These are phyloP conservation scores for Thunnus albacares DNA, from an alignment of 2,797 vertebrate species.

Conservation along the genomic window DNA sequence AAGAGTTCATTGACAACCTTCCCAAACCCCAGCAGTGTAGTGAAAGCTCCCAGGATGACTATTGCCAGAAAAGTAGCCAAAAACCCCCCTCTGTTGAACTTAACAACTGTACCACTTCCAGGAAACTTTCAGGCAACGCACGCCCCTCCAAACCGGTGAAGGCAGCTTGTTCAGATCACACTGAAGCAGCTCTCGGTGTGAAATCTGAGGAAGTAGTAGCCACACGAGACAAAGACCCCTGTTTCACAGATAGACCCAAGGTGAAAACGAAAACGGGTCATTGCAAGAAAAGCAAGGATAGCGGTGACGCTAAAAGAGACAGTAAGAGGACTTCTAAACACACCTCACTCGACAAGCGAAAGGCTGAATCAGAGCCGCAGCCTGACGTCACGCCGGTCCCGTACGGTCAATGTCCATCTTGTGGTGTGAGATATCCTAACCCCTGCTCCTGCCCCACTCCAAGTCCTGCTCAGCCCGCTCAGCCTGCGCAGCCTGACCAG, in stretches of 20 bases:
- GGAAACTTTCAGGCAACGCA: conserved; percentile 78
- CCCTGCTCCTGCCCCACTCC: conserved; percentile 56
- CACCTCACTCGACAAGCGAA: conserved; percentile 75
- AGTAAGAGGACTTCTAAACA: conserved; percentile 66
- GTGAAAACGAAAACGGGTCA: conserved; percentile 88
- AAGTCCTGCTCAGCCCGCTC: conserved; percentile 67
- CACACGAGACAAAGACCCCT: conserved; percentile 73
- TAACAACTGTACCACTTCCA: conserved; percentile 1
- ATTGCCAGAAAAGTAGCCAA: conserved; percentile 73
- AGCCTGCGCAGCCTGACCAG: conserved; percentile 68
- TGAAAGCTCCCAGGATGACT: conserved; percentile 46
- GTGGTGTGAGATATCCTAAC: conserved; percentile 46
- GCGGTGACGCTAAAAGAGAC: conserved; percentile 65
- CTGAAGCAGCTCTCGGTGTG: conserved; percentile 69
- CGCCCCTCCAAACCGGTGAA: conserved; percentile 80
- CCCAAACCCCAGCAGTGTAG: conserved; percentile 52
- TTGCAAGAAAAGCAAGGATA: conserved; percentile 62
- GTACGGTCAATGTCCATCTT: conserved; percentile 67
- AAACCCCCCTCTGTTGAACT: conserved; percentile 57
- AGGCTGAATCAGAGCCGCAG: conserved; percentile 42
- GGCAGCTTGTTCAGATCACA: conserved; percentile 29
- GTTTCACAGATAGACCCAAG: conserved; percentile 87
- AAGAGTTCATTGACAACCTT: conserved; percentile 31
- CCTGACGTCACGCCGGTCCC: conserved; percentile 61
- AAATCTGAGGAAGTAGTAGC: conserved; percentile 79